Evolutionary conservation across 2,888 invertebrate species (phyloP).

Genomic region (Diarsia dahlii): DNA sequence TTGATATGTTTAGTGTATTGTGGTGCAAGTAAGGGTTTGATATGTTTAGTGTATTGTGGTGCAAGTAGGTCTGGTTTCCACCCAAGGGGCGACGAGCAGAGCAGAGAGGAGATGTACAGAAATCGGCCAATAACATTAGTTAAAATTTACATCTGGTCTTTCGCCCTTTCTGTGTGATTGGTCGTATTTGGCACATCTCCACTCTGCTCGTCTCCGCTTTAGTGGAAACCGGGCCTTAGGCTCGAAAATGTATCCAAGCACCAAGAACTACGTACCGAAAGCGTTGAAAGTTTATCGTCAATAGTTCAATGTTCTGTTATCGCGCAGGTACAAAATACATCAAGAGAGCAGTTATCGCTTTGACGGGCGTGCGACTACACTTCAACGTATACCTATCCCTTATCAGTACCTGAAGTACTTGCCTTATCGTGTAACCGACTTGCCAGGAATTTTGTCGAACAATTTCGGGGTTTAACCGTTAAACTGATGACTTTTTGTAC

Average conservation of each 20-base stretch:
- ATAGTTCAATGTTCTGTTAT: conserved; percentile 66
- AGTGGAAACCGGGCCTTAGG: too few species aligned
- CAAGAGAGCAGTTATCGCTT: conserved; percentile 58
- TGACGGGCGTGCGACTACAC: conserved; percentile 64
- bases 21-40: too few species aligned
- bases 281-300: conserved; percentile 48
- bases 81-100: too few species aligned
- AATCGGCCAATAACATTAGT: too few species aligned
- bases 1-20: too few species aligned
- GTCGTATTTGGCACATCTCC: too few species aligned
- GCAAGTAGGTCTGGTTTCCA: too few species aligned
- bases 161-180: too few species aligned
- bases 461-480: conserved; percentile 20
- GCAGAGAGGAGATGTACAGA: too few species aligned
- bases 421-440: conserved; percentile 48
- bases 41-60: too few species aligned
- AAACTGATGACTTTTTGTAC: neutral
- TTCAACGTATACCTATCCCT: conserved; percentile 41
- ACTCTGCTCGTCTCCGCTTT: too few species aligned
- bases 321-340: conserved; percentile 63
- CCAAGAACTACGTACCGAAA: conserved; percentile 36
- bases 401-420: conserved; percentile 54
- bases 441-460: conserved; percentile 20
- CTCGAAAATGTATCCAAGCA: neutral
- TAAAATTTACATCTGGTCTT: too few species aligned